Percentiles rank a stretch among this genome's conserved stretches.
Evolutionary conservation across 2,888 invertebrate species (phyloP).

Genomic region (Rambutsinella grinnellia): DNA sequence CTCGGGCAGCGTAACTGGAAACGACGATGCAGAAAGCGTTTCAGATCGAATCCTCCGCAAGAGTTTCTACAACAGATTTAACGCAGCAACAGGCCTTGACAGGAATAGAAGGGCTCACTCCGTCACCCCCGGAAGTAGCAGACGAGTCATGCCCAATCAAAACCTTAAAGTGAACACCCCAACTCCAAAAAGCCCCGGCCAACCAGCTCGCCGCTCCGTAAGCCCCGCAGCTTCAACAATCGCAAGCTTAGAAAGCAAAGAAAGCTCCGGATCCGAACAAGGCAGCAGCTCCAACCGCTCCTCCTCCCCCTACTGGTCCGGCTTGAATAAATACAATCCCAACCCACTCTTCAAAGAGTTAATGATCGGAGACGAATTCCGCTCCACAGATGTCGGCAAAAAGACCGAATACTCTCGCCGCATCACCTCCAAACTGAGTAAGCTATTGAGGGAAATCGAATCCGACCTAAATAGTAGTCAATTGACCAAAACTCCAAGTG

Average conservation of each 20-base stretch:
- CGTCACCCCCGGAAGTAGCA: constrained; percentile 11
- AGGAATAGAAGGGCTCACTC: constrained; percentile 70
- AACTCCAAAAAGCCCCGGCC: background rate
- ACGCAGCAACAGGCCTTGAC: constrained; percentile 75
- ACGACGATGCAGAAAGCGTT: constrained; percentile 77
- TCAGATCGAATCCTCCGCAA: constrained; percentile 88
- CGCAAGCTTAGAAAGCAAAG: constrained; percentile 25
- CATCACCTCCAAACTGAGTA: constrained; percentile 63
- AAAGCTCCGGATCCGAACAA: constrained; percentile 6
- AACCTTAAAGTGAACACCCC: background rate
- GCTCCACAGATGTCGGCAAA: constrained; percentile 42
- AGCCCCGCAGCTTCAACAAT: constrained; percentile 29
- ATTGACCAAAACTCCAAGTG: constrained; percentile 21
- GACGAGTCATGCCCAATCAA: constrained; percentile 1
- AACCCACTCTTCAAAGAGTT: constrained; percentile 64
- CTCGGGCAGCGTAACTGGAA: background rate
- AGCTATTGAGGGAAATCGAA: constrained; percentile 63
- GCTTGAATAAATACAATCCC: constrained; percentile 63
- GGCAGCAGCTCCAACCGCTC: constrained; percentile 19
- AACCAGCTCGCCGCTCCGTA: constrained; percentile 14
- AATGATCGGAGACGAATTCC: constrained; percentile 36
- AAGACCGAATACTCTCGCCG: constrained; percentile 63
- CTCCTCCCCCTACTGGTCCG: constrained; percentile 41
- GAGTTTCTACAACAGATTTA: constrained; percentile 90
- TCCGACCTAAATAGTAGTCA: constrained; percentile 52